Base-by-base conservation (phyloP, 2,888 invertebrate species). In the Diadromus collaris region DNA sequence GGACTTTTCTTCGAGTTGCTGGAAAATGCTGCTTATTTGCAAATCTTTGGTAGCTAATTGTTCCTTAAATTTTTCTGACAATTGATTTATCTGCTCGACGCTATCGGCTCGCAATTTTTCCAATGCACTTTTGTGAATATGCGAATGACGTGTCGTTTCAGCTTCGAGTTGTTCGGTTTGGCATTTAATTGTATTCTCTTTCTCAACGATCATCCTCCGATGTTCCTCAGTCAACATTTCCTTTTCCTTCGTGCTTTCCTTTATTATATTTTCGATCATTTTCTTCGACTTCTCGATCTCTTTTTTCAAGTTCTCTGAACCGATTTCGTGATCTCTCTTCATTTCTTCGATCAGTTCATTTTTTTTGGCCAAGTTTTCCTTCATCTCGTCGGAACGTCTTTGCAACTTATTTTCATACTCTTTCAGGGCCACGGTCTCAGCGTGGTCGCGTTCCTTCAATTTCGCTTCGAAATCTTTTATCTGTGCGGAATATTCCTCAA, bases 191-290 rank as follows among this genome's bases (percentile, higher is more conserved):
- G 84, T 72, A 85, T 92, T 92, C 83, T 93, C 93, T 84, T 93
- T 92, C 84, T 93, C 93, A 79, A 92, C 92, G 56, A 93, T 89
- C 5, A 91, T 91, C 85, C 92, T 91, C 81, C 92, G 92, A 83
- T 91, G 92, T 85, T 93, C 92, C 81, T 87, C 90, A 16, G 92
- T 88, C 19, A 93, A 86, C 85, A 91, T 91, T 82, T 92, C 91
- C 32, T 91, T 91, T 19, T 92, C 91, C 70, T 83, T 90, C 16
- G 87, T 87, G 13, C 90, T 90, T 46, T 90, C 88, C 80, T 89
- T 91, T 3, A 91, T 90, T 68, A 93, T 91, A 44, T 88, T 89
- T 2, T 92, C 88, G 32, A 88, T 87, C 9, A 73, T 81, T 64
- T 89, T 81, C 29, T 84, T 87, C 7, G 87, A 82, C 46, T 86